phyloP scores from a whole-genome alignment of 1,140 invertebrate species.

The Lethrus apterus region DNA sequence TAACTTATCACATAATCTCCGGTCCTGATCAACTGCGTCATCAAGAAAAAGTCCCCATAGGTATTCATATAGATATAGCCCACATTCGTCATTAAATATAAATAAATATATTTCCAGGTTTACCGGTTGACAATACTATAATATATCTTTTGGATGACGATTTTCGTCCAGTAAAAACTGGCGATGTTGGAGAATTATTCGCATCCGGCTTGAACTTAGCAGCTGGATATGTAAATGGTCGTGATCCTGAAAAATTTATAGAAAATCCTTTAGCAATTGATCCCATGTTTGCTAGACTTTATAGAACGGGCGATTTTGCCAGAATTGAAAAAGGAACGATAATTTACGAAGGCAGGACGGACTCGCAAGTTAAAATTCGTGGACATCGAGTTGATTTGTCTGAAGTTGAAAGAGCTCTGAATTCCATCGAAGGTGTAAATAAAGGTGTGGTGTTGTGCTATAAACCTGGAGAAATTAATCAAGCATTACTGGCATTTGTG shows the following conservation, averaged over 20 bases:
- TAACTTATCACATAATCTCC: slow-evolving; percentile 56
- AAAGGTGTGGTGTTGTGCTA: slow-evolving; percentile 71
- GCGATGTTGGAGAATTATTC: slow-evolving; percentile 70
- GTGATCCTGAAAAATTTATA: slow-evolving; percentile 63
- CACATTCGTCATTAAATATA: too few species aligned
- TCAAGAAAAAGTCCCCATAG: slow-evolving; percentile 69
- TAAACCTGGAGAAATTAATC: slow-evolving; percentile 61
- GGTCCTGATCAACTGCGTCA: slow-evolving; percentile 49
- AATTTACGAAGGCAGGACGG: slow-evolving; percentile 73
- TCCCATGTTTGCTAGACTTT: slow-evolving; percentile 49
- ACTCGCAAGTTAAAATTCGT: slow-evolving; percentile 80
- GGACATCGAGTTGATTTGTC: slow-evolving; percentile 78
- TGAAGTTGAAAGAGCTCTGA: slow-evolving; percentile 69
- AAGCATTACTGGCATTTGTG: slow-evolving; percentile 68
- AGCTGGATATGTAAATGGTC: slow-evolving; percentile 66
- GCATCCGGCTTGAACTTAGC: slow-evolving; percentile 72
- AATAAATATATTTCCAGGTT: slow-evolving; percentile 42
- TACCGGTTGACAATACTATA: slow-evolving; percentile 67
- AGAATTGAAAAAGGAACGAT: slow-evolving; percentile 61
- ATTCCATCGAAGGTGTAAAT: slow-evolving; percentile 48
- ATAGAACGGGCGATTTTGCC: slow-evolving; percentile 78
- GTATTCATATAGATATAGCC: slow-evolving; percentile 46
- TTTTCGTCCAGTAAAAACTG: slow-evolving; percentile 56
- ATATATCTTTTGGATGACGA: slow-evolving; percentile 71
- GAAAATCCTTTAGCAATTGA: slow-evolving; percentile 62